Percentiles rank a stretch among this genome's conserved stretches.
Evolutionary conservation across 2,113 vertebrate species (phyloP).

Genomic region (Ailurus styani): DNA sequence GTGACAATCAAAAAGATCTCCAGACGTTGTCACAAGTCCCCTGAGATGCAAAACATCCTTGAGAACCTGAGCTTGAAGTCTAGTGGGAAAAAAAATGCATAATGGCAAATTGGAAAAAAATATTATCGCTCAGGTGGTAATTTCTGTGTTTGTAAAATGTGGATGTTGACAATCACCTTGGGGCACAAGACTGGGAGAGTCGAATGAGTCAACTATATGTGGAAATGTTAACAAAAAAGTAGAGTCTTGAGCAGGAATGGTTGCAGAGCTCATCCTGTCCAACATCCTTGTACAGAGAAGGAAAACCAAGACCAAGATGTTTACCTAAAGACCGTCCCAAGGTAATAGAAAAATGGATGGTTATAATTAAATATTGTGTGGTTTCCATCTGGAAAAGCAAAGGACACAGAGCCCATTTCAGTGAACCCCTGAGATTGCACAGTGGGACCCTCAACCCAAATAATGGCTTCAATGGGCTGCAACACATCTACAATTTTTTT

Average conservation of each 20-base stretch:
- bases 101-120: neutral
- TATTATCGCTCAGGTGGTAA: neutral
- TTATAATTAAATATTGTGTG: neutral
- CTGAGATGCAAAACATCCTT: neutral
- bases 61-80: neutral
- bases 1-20: neutral
- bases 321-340: neutral
- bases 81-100: rapidly evolving
- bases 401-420: neutral
- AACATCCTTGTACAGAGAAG: neutral
- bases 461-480: neutral
- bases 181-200: neutral
- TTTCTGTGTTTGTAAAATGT: neutral
- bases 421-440: neutral
- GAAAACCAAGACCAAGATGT: neutral
- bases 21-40: neutral
- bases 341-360: neutral
- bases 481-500: neutral
- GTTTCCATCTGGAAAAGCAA: neutral
- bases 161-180: neutral
- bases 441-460: neutral
- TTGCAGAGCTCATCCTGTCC: neutral
- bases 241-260: neutral
- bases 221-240: neutral
- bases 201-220: neutral